Conservation (phyloP, 2,888 invertebrate genomes). For the Leptarthrus brevirostris region DNA sequence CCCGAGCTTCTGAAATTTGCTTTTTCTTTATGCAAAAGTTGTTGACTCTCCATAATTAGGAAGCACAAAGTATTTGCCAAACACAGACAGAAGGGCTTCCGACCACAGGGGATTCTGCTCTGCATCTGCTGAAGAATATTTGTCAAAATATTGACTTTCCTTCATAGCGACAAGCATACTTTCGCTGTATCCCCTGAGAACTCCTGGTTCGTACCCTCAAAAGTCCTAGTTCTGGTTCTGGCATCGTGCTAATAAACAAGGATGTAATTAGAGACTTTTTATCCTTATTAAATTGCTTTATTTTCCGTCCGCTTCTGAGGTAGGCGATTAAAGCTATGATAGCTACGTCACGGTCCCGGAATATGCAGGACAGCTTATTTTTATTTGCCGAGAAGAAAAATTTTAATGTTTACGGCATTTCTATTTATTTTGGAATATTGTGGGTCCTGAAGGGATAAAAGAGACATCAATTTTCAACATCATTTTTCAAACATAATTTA, state of each 20-base stretch:
- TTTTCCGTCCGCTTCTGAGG: conserved; percentile 19
- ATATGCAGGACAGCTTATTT: neutral
- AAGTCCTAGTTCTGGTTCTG: too few relatives aligned
- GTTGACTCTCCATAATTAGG: conserved; percentile 43
- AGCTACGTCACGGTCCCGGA: neutral
- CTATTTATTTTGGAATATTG: neutral
- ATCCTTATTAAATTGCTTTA: conserved; percentile 38
- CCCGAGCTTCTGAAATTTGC: too few relatives aligned
- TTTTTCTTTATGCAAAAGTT: neutral
- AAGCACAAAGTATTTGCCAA: conserved; percentile 25
- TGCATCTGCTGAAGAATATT: conserved; percentile 18
- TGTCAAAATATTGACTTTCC: conserved; percentile 39
- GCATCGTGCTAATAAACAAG: conserved; percentile 29
- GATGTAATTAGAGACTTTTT: conserved; percentile 26
- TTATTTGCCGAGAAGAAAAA: neutral
- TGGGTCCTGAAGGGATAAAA: neutral
- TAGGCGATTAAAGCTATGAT: neutral
- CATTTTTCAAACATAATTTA: conserved; percentile 31
- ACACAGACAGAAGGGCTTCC: conserved; percentile 10
- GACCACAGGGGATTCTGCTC: neutral
- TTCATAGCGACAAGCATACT: neutral
- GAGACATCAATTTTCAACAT: conserved; percentile 32
- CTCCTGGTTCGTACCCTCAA: neutral
- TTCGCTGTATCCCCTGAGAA: too few relatives aligned
- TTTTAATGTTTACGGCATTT: neutral